These are phyloP conservation scores for Hyles lineata DNA, from an alignment of 2,888 invertebrate genomes.

Conservation along the genomic window DNA sequence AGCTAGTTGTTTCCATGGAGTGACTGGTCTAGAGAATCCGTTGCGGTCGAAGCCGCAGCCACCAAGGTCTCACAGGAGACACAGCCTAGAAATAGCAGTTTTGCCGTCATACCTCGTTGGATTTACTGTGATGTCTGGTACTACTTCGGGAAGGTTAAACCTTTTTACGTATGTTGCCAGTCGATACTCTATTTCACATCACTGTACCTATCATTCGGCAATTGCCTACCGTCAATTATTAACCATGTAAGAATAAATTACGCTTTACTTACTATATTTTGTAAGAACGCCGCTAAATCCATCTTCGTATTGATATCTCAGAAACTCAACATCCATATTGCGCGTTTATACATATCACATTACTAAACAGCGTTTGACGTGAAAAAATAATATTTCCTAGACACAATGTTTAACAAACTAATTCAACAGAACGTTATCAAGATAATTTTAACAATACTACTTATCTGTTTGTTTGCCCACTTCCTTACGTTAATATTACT, in stretches of 20 bases:
- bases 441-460: conserved; percentile 24
- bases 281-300: conserved; percentile 67
- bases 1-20: too few relatives aligned
- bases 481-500: conserved; percentile 8
- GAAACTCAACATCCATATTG: conserved; percentile 70
- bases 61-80: too few relatives aligned
- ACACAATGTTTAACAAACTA: conserved; percentile 5
- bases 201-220: too few relatives aligned
- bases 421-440: conserved; percentile 15
- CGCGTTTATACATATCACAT: not conserved
- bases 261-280: conserved; percentile 61
- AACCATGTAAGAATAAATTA: not conserved
- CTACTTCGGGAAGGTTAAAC: too few relatives aligned
- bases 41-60: too few relatives aligned
- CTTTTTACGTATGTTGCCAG: too few relatives aligned
- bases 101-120: too few relatives aligned
- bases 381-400: not conserved
- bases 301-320: conserved; percentile 67
- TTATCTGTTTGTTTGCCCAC: not conserved
- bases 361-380: not conserved
- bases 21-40: too few relatives aligned
- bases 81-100: too few relatives aligned
- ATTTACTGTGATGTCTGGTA: too few relatives aligned
- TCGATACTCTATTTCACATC: too few relatives aligned
- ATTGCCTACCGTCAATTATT: too few relatives aligned